Percentiles rank a stretch among this genome's conserved stretches.
Evolutionary conservation across 2,888 invertebrate species (phyloP).

Genomic region (Epinotia nisella): DNA sequence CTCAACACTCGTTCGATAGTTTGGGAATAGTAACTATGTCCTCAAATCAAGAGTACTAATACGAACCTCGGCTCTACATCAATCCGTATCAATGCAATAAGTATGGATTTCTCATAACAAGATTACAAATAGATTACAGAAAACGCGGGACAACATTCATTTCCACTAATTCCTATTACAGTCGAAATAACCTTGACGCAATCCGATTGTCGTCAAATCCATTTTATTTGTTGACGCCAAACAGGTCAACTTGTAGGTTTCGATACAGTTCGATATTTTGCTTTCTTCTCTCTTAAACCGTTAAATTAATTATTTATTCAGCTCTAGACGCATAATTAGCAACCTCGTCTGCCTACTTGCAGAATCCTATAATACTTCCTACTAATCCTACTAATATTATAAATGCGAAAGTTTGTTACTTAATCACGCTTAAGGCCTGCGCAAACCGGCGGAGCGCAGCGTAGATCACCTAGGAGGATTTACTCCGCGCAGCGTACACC

Average conservation of each 20-base stretch:
- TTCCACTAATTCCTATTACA: conserved; percentile 52
- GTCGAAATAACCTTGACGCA: conserved; percentile 50
- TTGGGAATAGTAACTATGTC: not conserved
- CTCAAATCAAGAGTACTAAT: not conserved
- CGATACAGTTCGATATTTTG: not conserved
- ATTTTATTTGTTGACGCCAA: conserved; percentile 47
- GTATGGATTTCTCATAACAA: conserved; percentile 42
- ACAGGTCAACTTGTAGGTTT: not conserved
- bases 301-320: too few species aligned
- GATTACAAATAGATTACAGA: conserved; percentile 53
- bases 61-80: not conserved
- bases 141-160: conserved; percentile 46
- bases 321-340: too few species aligned
- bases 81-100: conserved; percentile 41
- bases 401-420: too few species aligned
- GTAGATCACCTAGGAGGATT: too few species aligned
- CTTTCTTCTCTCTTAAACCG: not conserved
- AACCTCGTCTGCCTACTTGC: too few species aligned
- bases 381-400: too few species aligned
- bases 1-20: too few species aligned
- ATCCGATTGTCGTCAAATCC: conserved; percentile 54
- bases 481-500: too few species aligned
- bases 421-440: too few species aligned
- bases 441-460: too few species aligned
- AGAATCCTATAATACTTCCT: too few species aligned